phyloP scores from a whole-genome alignment of 2,797 vertebrate genomes.

The Lacerta agilis region DNA sequence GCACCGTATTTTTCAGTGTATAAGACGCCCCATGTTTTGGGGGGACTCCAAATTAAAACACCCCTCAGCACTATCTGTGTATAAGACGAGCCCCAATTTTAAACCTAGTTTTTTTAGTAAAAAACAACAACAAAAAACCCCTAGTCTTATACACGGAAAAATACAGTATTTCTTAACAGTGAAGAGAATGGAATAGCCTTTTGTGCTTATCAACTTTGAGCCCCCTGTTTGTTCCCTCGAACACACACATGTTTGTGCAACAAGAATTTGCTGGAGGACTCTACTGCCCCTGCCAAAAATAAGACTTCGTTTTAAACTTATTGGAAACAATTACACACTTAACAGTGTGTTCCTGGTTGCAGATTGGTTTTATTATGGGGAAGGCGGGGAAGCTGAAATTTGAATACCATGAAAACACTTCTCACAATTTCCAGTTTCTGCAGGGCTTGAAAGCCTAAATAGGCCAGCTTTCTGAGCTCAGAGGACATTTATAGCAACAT shows the following conservation, averaged over 20 bases:
- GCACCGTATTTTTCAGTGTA: too few relatives aligned
- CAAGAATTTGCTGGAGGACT: background rate
- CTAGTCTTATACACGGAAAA: too few relatives aligned
- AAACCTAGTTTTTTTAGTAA: too few relatives aligned
- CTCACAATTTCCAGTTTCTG: background rate
- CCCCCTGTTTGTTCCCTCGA: background rate
- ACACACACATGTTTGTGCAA: background rate
- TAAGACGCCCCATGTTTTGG: too few relatives aligned
- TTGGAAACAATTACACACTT: background rate
- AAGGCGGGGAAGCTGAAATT: background rate
- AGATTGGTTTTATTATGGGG: slow-evolving; percentile 6
- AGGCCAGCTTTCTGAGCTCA: slow-evolving; percentile 40
- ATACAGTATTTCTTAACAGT: background rate
- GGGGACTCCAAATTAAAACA: too few relatives aligned
- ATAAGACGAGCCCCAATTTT: too few relatives aligned
- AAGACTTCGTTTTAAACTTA: background rate
- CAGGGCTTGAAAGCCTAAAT: slow-evolving; percentile 7
- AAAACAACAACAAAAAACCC: too few relatives aligned
- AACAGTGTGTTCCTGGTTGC: background rate
- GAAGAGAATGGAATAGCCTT: background rate
- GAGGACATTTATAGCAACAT: background rate
- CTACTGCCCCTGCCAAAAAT: slow-evolving; percentile 20
- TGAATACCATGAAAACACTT: background rate
- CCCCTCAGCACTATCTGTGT: too few relatives aligned
- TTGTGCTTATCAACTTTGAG: background rate